Conservation (phyloP, 2,113 vertebrate species). For the Benitochromis conjunctus region DNA sequence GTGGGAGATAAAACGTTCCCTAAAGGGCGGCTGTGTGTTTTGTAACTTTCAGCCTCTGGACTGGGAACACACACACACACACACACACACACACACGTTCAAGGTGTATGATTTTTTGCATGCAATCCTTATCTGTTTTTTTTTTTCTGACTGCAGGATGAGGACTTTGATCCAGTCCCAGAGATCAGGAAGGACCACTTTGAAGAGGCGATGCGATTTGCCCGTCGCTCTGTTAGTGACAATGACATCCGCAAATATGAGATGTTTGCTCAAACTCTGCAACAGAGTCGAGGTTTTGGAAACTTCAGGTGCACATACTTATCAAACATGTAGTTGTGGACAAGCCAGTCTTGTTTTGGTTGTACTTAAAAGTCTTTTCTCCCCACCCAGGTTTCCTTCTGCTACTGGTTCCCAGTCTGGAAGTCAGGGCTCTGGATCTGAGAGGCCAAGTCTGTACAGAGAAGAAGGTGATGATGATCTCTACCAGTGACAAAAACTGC, state of each 20-base stretch:
- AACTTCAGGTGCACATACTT: conserved; percentile 86
- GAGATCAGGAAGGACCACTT: conserved; percentile 98
- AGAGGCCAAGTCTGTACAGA: conserved; percentile 49
- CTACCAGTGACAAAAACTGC: conserved; percentile 67
- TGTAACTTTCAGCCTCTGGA: conserved; percentile 47
- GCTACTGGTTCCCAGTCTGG: conserved; percentile 52
- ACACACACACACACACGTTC: not conserved
- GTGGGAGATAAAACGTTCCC: conserved; percentile 43
- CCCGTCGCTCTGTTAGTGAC: conserved; percentile 95
- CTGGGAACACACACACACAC: conserved; percentile 41
- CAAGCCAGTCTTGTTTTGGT: not conserved
- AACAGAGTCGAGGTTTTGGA: conserved; percentile 97
- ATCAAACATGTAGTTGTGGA: conserved; percentile 73
- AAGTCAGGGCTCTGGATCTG: conserved; percentile 35
- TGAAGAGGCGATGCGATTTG: conserved; percentile 96
- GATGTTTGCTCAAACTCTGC: conserved; percentile 98
- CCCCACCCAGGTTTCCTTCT: conserved; percentile 69
- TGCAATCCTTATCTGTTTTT: not conserved
- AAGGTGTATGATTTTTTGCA: not conserved
- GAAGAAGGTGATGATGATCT: conserved; percentile 75
- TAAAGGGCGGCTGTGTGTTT: conserved; percentile 47
- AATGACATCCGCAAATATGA: conserved; percentile 98
- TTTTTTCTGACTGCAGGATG: conserved; percentile 72
- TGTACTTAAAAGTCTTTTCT: not conserved
- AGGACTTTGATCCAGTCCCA: conserved; percentile 89